Evolutionary conservation across 2,888 invertebrate species (phyloP).

Genomic region (Drosophila birchii): DNA sequence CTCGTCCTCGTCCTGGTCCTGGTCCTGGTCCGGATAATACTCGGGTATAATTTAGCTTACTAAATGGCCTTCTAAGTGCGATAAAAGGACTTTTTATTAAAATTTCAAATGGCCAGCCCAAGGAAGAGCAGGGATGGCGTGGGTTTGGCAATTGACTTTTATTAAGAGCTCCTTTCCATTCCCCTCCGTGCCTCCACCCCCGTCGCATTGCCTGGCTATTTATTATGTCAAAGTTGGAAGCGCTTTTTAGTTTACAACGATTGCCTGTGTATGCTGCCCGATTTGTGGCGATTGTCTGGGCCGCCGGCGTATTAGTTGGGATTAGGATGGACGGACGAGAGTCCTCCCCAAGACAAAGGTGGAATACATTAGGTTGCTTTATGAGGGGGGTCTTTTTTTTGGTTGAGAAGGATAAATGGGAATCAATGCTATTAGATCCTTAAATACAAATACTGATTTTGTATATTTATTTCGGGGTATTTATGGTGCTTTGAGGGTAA

Average conservation of each 20-base stretch:
- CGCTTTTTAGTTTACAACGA: constrained; percentile 56
- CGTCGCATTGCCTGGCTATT: constrained; percentile 59
- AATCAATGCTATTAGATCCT: constrained; percentile 1
- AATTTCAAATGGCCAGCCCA: constrained; percentile 59
- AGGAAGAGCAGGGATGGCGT: constrained; percentile 4
- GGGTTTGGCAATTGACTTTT: constrained; percentile 67
- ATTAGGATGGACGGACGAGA: constrained; percentile 17
- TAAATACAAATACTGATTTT: constrained; percentile 1
- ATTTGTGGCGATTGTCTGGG: constrained; percentile 31
- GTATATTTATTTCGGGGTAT: not conserved
- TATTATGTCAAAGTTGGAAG: constrained; percentile 65
- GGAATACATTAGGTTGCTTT: constrained; percentile 15
- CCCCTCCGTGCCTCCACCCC: not conserved
- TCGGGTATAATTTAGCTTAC: constrained; percentile 72
- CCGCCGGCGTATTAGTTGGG: constrained; percentile 17
- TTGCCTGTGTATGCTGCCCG: constrained; percentile 30
- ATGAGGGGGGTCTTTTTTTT: not conserved
- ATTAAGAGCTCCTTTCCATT: constrained; percentile 59
- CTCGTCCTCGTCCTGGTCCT: not conserved
- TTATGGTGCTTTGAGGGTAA: not conserved
- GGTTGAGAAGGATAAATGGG: not conserved
- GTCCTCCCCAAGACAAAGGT: constrained; percentile 21
- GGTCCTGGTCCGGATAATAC: constrained; percentile 55
- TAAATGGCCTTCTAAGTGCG: constrained; percentile 76
- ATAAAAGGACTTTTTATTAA: constrained; percentile 76